Evolutionary conservation across 2,888 invertebrate species (phyloP).

Genomic region (Spilarctia lutea): DNA sequence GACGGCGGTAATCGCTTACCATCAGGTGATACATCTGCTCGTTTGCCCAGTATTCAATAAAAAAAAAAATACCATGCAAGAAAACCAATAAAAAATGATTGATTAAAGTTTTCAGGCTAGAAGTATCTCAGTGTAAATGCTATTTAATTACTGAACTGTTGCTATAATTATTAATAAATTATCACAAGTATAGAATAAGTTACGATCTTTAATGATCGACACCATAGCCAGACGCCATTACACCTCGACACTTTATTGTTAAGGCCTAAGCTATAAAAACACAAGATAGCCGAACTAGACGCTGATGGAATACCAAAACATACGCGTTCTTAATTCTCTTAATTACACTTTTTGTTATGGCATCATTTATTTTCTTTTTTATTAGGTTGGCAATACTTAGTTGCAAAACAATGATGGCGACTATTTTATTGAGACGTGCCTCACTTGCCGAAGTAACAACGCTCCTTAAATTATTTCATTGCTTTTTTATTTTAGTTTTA

Average conservation of each 20-base stretch:
- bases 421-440: slow-evolving; percentile 11
- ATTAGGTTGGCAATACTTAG: slow-evolving; percentile 11
- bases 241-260: not conserved
- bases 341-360: slow-evolving; percentile 42
- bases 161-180: not conserved
- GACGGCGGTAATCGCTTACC: no score
- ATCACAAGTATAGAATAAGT: not conserved
- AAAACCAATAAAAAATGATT: not conserved
- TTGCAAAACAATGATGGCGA: slow-evolving; percentile 9
- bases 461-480: slow-evolving; percentile 5
- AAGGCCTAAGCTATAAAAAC: slow-evolving; percentile 8
- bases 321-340: slow-evolving; percentile 28
- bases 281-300: slow-evolving; percentile 11
- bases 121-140: not conserved
- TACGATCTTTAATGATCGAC: not conserved
- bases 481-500: slow-evolving; percentile 5
- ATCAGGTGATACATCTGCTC: no score
- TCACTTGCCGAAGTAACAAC: slow-evolving; percentile 2
- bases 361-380: slow-evolving; percentile 31
- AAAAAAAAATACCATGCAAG: not conserved
- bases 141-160: not conserved
- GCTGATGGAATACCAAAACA: slow-evolving; percentile 29
- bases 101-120: not conserved
- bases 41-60: no score
- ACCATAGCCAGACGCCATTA: not conserved